Evolutionary conservation across 2,888 invertebrate genomes (phyloP).

Genomic region (Metalampra italica): DNA sequence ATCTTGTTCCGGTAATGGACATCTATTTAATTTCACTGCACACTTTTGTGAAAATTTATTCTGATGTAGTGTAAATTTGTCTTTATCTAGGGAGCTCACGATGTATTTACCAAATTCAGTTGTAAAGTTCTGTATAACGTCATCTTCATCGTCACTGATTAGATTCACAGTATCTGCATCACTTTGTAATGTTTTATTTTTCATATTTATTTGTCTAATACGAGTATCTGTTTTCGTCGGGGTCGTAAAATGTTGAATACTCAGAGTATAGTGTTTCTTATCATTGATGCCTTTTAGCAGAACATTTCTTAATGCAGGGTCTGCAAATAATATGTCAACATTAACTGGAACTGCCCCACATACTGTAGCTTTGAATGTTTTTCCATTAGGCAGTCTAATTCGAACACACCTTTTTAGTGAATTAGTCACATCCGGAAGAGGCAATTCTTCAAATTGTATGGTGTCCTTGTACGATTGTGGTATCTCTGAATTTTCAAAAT

Average conservation of each 20-base stretch:
- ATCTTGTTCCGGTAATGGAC: background rate
- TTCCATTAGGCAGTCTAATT: slow-evolving; percentile 51
- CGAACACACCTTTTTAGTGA: slow-evolving; percentile 40
- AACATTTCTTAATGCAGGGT: slow-evolving; percentile 41
- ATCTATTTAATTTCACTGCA: slow-evolving; percentile 34
- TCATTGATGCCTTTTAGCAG: slow-evolving; percentile 34
- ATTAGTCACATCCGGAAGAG: slow-evolving; percentile 19
- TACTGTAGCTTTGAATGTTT: slow-evolving; percentile 51
- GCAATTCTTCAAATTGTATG: slow-evolving; percentile 41
- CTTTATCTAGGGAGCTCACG: slow-evolving; percentile 25
- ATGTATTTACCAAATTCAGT: slow-evolving; percentile 55
- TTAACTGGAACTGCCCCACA: slow-evolving; percentile 40
- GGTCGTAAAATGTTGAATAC: slow-evolving; percentile 42
- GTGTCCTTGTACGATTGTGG: slow-evolving; percentile 26
- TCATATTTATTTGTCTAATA: slow-evolving; percentile 29
- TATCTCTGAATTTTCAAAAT: background rate
- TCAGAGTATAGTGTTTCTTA: slow-evolving; percentile 43
- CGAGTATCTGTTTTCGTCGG: slow-evolving; percentile 22
- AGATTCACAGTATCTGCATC: slow-evolving; percentile 53
- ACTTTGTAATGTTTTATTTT: slow-evolving; percentile 2
- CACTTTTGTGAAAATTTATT: slow-evolving; percentile 44
- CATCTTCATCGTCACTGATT: slow-evolving; percentile 57
- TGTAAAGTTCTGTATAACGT: slow-evolving; percentile 20
- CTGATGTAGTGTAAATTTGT: slow-evolving; percentile 41
- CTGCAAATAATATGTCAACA: slow-evolving; percentile 43